A percentile compares a stretch with the other conserved stretches of the same genome.
Evolutionary conservation across 2,888 invertebrate species (phyloP).

Genomic region (Andrena flavipes): DNA sequence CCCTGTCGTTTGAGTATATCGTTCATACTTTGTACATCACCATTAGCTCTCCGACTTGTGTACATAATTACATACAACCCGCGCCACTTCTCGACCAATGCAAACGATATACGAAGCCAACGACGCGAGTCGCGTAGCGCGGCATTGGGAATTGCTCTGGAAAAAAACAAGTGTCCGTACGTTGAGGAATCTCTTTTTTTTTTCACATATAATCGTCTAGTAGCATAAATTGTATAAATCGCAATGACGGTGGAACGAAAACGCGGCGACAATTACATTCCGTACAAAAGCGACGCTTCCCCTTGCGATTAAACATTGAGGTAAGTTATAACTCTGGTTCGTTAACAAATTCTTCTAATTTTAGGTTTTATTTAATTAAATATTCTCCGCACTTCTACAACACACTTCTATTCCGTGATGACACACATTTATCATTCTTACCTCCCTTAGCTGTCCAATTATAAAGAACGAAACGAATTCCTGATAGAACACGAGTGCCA

Average conservation of each 20-base stretch:
- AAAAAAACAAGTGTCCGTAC: conserved; percentile 13
- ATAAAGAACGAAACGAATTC: conserved; percentile 69
- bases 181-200: conserved; percentile 18
- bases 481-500: conserved; percentile 64
- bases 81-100: neutral
- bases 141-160: neutral
- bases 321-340: conserved; percentile 59
- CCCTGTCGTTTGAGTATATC: neutral
- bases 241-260: conserved; percentile 48
- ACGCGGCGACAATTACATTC: conserved; percentile 36
- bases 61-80: neutral
- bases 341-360: conserved; percentile 68
- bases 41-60: neutral
- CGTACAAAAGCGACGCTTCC: conserved; percentile 35
- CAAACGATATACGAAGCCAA: neutral
- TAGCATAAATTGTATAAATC: conserved; percentile 51
- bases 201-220: conserved; percentile 48
- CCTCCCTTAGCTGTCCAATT: conserved; percentile 64
- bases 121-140: neutral
- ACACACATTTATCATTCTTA: conserved; percentile 79
- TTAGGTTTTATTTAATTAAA: conserved; percentile 83
- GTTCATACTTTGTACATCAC: conserved; percentile 4
- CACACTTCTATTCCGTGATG: conserved; percentile 78
- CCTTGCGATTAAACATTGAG: conserved; percentile 49
- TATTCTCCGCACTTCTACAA: conserved; percentile 83